A percentile compares a stretch with the other conserved stretches of the same genome.
Evolutionary conservation across 1,140 invertebrate genomes (phyloP).

Genomic region (Papilio glaucus): DNA sequence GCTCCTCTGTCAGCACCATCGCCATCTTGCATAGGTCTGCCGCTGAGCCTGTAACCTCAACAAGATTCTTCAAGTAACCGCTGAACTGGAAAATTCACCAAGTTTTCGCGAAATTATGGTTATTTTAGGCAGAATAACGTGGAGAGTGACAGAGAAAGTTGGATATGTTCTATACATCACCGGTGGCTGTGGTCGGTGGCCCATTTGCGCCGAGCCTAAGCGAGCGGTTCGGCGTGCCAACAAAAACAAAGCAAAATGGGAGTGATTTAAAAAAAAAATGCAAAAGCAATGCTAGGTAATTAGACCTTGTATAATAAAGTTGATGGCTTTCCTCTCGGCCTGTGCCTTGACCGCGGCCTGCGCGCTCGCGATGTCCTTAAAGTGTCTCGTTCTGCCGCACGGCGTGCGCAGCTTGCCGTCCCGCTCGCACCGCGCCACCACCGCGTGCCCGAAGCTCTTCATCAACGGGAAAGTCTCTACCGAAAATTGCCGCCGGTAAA

Average conservation of each 20-base stretch:
- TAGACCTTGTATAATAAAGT: slow-evolving; percentile 85
- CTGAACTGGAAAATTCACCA: no score
- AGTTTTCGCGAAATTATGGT: no score
- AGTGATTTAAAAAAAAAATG: background rate
- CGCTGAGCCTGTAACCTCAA: slow-evolving; percentile 80
- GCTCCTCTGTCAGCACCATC: slow-evolving; percentile 78
- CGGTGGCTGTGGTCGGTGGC: no score
- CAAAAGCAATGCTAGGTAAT: background rate
- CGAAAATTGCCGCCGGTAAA: no score
- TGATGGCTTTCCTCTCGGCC: slow-evolving; percentile 84
- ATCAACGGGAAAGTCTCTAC: slow-evolving; percentile 84
- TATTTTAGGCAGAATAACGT: no score
- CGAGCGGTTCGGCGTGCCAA: no score
- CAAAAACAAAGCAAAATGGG: no score
- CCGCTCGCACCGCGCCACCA: slow-evolving; percentile 68
- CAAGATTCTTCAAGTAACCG: background rate
- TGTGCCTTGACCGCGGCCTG: slow-evolving; percentile 69
- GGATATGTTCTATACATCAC: no score
- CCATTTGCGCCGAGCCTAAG: no score
- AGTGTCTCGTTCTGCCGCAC: slow-evolving; percentile 77
- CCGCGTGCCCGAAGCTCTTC: slow-evolving; percentile 73
- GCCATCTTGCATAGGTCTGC: slow-evolving; percentile 85
- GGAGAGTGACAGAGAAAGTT: no score
- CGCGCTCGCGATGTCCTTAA: slow-evolving; percentile 72
- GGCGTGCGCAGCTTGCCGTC: slow-evolving; percentile 75